Evolutionary conservation across 2,113 vertebrate species (phyloP), one percentile per base, ranked within the genome.

Genomic region (Epinephelus fuscoguttatus): DNA sequence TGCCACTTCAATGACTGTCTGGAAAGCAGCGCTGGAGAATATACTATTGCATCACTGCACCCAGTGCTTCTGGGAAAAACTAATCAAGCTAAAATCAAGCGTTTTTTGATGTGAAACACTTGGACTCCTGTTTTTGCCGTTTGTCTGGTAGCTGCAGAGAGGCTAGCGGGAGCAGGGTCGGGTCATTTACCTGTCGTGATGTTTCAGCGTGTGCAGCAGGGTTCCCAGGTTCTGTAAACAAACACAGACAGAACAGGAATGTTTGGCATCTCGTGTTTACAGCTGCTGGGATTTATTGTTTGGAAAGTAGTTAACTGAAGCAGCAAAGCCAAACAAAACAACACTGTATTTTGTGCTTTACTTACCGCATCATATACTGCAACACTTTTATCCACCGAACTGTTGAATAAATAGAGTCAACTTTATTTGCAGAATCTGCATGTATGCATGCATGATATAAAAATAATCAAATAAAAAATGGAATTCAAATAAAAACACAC

Each of bases 301-400:
- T 56, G 78, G 15, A 63, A 66, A 55, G 37, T 53, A 40, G 25
- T 77, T 52, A 45, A 81, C 64, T 74, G 4, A 21, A n/a, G 75
- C 23, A 59, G 30, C 14, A 27, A 6, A 78, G 14, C 27, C 21
- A 74, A 33, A 71, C 11, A 14, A 47, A 62, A 68, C 27, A n/a
- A 17, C 2, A 11, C 2, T 11, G 1, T 2, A 63, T 37, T 50
- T 50, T 60, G 12, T 30, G 70, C 37, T 64, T 79, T 40, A 97
- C 97, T 97, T 92, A 98, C 97, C 25, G 86, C 93, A 80, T 97
- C 94, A 80, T 95, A 92, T 70, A 98, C 78, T 42, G 96, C 91
- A 62, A 97, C 95, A 13, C 93, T 94, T 88, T 98, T 97, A 95
- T 98, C 97, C 94, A 99, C 95, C 42, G 97, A 98, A 25, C 97